A percentile compares a stretch with the other conserved stretches of the same genome.
Conservation (phyloP, 2,888 invertebrate genomes). For the Choreutis nemorana region DNA sequence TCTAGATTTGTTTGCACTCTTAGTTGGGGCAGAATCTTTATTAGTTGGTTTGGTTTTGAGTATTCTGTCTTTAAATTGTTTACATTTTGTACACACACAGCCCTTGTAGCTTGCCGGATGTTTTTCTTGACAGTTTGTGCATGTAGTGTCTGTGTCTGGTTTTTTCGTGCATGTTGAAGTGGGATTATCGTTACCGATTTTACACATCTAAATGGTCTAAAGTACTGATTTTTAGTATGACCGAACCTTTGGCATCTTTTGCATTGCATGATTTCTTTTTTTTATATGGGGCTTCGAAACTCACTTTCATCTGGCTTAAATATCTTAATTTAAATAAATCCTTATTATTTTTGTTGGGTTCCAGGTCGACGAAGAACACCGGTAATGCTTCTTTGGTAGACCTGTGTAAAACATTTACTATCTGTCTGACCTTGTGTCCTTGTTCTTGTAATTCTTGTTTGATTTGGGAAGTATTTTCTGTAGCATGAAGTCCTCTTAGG, state of each 20-base stretch:
- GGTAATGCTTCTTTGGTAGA: constrained; percentile 11
- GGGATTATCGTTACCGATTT: constrained; percentile 12
- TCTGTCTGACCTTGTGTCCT: constrained; percentile 8
- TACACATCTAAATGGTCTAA: constrained; percentile 13
- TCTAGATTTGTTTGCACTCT: no score
- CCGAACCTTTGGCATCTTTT: constrained; percentile 15
- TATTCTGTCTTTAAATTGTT: constrained; percentile 10
- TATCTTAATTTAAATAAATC: no score
- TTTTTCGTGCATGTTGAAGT: constrained; percentile 10
- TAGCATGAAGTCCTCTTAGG: constrained; percentile 7
- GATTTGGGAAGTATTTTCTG: constrained; percentile 7
- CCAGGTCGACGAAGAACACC: constrained; percentile 14
- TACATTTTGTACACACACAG: constrained; percentile 9
- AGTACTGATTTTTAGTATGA: constrained; percentile 13
- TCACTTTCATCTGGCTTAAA: constrained; percentile 7
- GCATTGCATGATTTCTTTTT: constrained; percentile 12
- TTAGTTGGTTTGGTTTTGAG: no score
- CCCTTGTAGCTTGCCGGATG: constrained; percentile 14
- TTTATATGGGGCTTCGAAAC: constrained; percentile 14
- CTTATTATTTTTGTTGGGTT: constrained; percentile 12
- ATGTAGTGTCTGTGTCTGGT: constrained; percentile 11
- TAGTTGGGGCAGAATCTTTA: no score
- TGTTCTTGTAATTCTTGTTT: constrained; percentile 6
- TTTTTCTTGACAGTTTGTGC: constrained; percentile 12
- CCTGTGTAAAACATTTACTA: constrained; percentile 9